Conservation (phyloP, 2,888 invertebrate species). For the Eristalis arbustorum region DNA sequence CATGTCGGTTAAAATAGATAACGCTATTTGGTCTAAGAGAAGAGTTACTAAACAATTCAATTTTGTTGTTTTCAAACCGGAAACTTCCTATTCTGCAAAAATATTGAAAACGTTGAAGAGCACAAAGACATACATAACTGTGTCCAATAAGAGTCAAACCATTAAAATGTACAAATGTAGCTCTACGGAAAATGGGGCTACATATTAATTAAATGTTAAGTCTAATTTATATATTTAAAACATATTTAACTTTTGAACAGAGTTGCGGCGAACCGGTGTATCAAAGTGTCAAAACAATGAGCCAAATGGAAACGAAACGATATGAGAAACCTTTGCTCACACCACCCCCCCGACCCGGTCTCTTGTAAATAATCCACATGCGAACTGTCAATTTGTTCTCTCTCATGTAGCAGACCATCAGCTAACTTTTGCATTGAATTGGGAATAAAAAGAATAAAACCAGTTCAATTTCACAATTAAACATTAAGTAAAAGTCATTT, state of each 20-base stretch:
- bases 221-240: background rate
- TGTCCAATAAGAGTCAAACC: too few relatives aligned
- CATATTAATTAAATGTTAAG: too few relatives aligned
- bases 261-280: slow-evolving; percentile 15
- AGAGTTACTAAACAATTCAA: too few relatives aligned
- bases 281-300: slow-evolving; percentile 22
- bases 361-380: slow-evolving; percentile 51
- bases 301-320: slow-evolving; percentile 19
- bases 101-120: too few relatives aligned
- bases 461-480: slow-evolving; percentile 44
- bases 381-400: slow-evolving; percentile 49
- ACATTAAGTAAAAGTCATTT: slow-evolving; percentile 10
- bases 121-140: too few relatives aligned
- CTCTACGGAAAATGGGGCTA: too few relatives aligned
- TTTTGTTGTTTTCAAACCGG: too few relatives aligned
- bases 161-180: too few relatives aligned
- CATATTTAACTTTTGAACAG: background rate
- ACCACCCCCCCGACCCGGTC: background rate
- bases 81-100: too few relatives aligned
- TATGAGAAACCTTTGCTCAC: background rate
- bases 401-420: slow-evolving; percentile 20
- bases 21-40: too few relatives aligned
- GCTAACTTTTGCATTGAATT: slow-evolving; percentile 1
- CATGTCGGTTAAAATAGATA: too few relatives aligned
- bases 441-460: background rate